Evolutionary conservation across 2,888 invertebrate genomes (phyloP).

Genomic region (Taenaris catops): DNA sequence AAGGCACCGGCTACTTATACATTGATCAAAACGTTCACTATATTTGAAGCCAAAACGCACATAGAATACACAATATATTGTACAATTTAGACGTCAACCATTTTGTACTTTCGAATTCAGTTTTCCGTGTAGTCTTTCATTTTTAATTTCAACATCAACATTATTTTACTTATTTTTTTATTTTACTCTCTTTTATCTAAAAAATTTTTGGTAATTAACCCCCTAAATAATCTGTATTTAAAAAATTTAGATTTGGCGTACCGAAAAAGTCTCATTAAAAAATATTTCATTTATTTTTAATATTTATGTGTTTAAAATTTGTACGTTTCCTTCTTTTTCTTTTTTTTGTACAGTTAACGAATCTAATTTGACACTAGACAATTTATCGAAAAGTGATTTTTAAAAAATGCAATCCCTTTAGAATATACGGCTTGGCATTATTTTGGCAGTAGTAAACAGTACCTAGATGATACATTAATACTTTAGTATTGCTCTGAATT

Average conservation of each 20-base stretch:
- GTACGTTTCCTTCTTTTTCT: constrained; percentile 73
- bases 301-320: constrained; percentile 75
- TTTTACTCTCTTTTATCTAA: constrained; percentile 29
- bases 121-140: constrained; percentile 77
- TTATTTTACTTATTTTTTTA: constrained; percentile 40
- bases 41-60: constrained; percentile 68
- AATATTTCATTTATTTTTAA: constrained; percentile 71
- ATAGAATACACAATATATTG: constrained; percentile 68
- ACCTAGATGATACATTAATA: constrained; percentile 77
- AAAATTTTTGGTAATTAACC: constrained; percentile 56
- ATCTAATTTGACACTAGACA: constrained; percentile 79
- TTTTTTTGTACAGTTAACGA: constrained; percentile 79
- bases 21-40: constrained; percentile 51
- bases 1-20: constrained; percentile 76
- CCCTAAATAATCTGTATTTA: constrained; percentile 75
- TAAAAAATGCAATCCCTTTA: constrained; percentile 59
- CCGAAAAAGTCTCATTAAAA: constrained; percentile 78
- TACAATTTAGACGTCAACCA: constrained; percentile 63
- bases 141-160: constrained; percentile 72
- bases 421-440: constrained; percentile 77
- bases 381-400: constrained; percentile 71
- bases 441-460: constrained; percentile 79
- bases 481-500: constrained; percentile 79
- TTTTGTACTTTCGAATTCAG: constrained; percentile 78
- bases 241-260: constrained; percentile 77